Evolutionary conservation across 2,113 vertebrate species (phyloP).

Genomic region (Scartelaos histophorus): DNA sequence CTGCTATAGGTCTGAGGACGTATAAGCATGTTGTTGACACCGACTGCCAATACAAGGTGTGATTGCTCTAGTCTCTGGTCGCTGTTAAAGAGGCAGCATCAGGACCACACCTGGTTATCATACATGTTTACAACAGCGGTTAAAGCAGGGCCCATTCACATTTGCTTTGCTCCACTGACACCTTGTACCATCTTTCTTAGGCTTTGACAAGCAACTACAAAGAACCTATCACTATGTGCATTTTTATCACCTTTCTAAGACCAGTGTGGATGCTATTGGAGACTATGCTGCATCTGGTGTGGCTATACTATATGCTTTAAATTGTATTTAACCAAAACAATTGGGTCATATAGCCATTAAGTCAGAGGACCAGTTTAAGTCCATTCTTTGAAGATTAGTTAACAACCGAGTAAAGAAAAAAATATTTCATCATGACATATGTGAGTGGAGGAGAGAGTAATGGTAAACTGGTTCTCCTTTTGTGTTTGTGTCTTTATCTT

Average conservation of each 20-base stretch:
- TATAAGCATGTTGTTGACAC: conserved; percentile 55
- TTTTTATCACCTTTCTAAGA: conserved; percentile 2
- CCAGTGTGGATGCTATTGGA: neutral
- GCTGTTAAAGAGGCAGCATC: conserved; percentile 31
- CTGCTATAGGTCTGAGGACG: conserved; percentile 49
- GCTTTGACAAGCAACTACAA: conserved; percentile 18
- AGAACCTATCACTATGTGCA: conserved; percentile 19
- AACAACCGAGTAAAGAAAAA: neutral
- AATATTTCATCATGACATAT: neutral
- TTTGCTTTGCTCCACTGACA: conserved; percentile 25
- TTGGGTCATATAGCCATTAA: neutral
- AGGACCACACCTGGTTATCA: conserved; percentile 48
- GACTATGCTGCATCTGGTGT: neutral
- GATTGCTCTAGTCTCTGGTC: conserved; percentile 35
- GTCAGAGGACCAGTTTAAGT: neutral
- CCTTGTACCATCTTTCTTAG: conserved; percentile 7
- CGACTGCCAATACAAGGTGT: conserved; percentile 37
- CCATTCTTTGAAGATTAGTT: neutral
- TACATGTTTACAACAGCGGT: conserved; percentile 45
- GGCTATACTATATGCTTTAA: neutral
- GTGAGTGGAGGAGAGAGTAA: too few relatives aligned
- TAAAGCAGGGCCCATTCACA: conserved; percentile 42
- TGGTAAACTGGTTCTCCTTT: too few relatives aligned
- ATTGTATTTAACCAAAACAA: neutral
- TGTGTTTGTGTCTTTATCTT: too few relatives aligned